A percentile compares a stretch with the other conserved stretches of the same genome.
Conservation (phyloP, 2,113 vertebrate genomes). For the Lutjanus erythropterus region DNA sequence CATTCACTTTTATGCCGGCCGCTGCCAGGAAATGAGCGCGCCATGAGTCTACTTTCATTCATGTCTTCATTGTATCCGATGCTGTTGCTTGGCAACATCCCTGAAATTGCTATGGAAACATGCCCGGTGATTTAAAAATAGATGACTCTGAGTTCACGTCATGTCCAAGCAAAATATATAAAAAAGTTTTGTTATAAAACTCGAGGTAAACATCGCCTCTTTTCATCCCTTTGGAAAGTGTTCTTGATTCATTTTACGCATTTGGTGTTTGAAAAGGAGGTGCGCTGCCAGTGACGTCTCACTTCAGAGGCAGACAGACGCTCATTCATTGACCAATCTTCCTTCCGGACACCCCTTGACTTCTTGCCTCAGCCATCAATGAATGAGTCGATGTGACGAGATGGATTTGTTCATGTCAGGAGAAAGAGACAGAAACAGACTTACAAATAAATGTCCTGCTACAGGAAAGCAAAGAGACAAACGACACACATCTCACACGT, state of each 20-base stretch:
- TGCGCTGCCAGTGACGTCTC: slow-evolving; percentile 66
- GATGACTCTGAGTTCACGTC: slow-evolving; percentile 79
- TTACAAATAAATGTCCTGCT: neutral
- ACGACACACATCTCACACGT: neutral
- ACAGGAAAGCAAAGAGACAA: neutral
- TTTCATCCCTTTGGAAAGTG: neutral
- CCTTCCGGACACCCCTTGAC: slow-evolving; percentile 62
- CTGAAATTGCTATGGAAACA: slow-evolving; percentile 88
- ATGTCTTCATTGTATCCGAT: slow-evolving; percentile 85
- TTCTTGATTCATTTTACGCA: slow-evolving; percentile 25
- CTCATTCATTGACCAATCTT: slow-evolving; percentile 65
- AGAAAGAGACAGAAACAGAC: neutral
- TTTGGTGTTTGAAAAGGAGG: slow-evolving; percentile 29
- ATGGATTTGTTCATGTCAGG: slow-evolving; percentile 30
- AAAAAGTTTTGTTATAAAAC: neutral
- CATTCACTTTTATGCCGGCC: slow-evolving; percentile 66
- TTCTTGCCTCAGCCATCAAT: slow-evolving; percentile 48
- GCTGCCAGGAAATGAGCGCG: slow-evolving; percentile 61
- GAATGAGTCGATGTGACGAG: slow-evolving; percentile 28
- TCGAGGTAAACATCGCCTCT: neutral
- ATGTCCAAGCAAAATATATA: slow-evolving; percentile 66
- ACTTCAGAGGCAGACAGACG: slow-evolving; percentile 56
- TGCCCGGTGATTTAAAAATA: slow-evolving; percentile 84
- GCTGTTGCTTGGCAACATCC: slow-evolving; percentile 91
- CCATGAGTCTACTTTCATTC: slow-evolving; percentile 83